Evolutionary conservation across 2,113 vertebrate species (phyloP), one percentile per base, ranked within the genome.

Genomic region (Bubo blakistoni): DNA sequence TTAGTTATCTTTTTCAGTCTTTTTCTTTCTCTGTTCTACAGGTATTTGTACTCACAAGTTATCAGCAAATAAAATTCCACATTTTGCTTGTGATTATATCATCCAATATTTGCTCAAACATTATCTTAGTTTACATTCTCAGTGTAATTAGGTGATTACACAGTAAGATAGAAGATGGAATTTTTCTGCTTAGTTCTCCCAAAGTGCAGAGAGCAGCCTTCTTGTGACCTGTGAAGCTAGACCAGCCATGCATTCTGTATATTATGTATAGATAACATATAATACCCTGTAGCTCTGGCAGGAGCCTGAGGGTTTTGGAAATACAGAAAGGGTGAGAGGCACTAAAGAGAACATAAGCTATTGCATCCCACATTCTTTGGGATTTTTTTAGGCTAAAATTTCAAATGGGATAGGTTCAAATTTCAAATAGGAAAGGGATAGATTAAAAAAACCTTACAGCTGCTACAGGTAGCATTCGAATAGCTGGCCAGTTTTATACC

Each of bases 341-440:
- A 7, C 36, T 40, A 21, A 61, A 52, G 16, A 57, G 13, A 44
- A 32, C 15, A 34, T 52, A 78, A 58, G 1, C 13, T 84, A 13
- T 47, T 47, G 40, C 73, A 82, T 71, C 11, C 29, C 21, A n/a
- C 19, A 19, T 34, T 25, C 20, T 77, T 18, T 30, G 27, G 12
- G 51, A 30, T 22, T 29, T 59, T 80, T 25, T 80, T 34, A 36
- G 29, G 25, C 42, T 63, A 59, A 72, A 61, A 47, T 67, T 82
- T 54, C 21, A 36, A 44, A 71, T 0, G 0, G 7, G 16, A 17
- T 9, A 34, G 16, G 14, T 57, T 89, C 55, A 30, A 59, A 83
- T 67, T 79, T 58, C 38, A 57, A 42, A 40, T 30, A 14, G 29
- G 13, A 32, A 86, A 65, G 17, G 8, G 6, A 7, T 36, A 29